phyloP scores from a whole-genome alignment of 2,797 vertebrate species.

The Botia almorhae region DNA sequence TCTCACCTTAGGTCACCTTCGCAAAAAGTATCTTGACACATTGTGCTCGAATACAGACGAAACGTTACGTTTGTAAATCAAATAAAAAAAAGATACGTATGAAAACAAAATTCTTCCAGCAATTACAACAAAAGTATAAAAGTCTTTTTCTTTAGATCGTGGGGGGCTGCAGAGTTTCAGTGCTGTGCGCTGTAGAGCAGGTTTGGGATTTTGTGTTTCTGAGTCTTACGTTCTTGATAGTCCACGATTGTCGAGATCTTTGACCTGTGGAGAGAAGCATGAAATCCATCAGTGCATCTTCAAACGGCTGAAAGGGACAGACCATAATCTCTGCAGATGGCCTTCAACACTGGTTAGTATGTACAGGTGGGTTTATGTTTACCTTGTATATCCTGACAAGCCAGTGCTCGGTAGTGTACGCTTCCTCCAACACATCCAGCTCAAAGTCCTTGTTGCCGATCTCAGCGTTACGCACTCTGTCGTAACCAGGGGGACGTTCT shows the following conservation, averaged over 20 bases:
- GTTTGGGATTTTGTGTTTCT: conserved; percentile 36
- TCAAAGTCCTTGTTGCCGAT: conserved; percentile 99
- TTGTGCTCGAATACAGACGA: conserved; percentile 69
- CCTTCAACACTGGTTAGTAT: not conserved
- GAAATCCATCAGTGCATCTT: conserved; percentile 10
- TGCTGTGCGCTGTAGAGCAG: conserved; percentile 74
- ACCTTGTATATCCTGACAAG: conserved; percentile 99
- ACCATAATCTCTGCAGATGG: not conserved
- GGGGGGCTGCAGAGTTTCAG: conserved; percentile 80
- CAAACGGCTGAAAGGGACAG: not conserved
- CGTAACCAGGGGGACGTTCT: conserved; percentile 97
- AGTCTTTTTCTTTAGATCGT: conserved; percentile 77
- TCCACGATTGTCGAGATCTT: conserved; percentile 96
- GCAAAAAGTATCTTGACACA: conserved; percentile 67
- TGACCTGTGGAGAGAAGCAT: conserved; percentile 79
- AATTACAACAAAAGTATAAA: conserved; percentile 84
- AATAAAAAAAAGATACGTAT: conserved; percentile 64
- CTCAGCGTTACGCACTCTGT: conserved; percentile 95
- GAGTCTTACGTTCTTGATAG: conserved; percentile 91
- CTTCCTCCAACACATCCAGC: conserved; percentile 96
- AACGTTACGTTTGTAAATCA: conserved; percentile 64
- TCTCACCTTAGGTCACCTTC: conserved; percentile 66
- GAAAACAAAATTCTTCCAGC: conserved; percentile 73
- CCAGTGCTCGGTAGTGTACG: conserved; percentile 99
- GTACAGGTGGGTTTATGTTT: conserved; percentile 39